phyloP scores from a whole-genome alignment of 2,888 invertebrate species.

The Leucophenga maculata region DNA sequence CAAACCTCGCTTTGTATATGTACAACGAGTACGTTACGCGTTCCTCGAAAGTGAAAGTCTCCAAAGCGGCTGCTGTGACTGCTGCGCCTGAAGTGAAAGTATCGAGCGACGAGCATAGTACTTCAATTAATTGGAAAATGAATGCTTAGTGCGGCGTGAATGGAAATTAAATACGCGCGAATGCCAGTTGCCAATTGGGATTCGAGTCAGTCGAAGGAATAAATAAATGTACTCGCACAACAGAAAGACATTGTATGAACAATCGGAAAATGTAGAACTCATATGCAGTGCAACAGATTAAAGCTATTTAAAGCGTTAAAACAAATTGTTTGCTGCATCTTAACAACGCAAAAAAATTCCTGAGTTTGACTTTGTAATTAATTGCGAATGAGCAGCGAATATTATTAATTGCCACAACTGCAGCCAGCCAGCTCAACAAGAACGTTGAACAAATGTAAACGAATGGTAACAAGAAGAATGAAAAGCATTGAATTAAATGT shows the following conservation, averaged over 20 bases:
- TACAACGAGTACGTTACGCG: background rate
- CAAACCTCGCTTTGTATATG: too few species aligned
- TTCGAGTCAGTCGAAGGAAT: too few species aligned
- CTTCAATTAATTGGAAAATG: slow-evolving; percentile 67
- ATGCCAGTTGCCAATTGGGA: background rate
- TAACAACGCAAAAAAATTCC: slow-evolving; percentile 32
- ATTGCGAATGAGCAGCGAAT: slow-evolving; percentile 69
- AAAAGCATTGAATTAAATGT: slow-evolving; percentile 40
- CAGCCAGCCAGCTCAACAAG: slow-evolving; percentile 43
- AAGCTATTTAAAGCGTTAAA: slow-evolving; percentile 4
- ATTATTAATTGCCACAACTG: slow-evolving; percentile 71
- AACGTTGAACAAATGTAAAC: background rate
- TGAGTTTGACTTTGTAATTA: slow-evolving; percentile 67
- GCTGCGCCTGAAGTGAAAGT: slow-evolving; percentile 57
- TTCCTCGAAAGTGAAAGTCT: slow-evolving; percentile 16
- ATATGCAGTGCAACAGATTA: background rate
- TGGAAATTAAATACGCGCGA: slow-evolving; percentile 21
- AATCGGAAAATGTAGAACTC: slow-evolving; percentile 4
- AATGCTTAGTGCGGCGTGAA: slow-evolving; percentile 44
- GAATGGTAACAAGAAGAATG: slow-evolving; percentile 4
- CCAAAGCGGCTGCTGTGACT: background rate
- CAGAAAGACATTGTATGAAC: too few species aligned
- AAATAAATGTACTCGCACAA: background rate
- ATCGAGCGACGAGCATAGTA: slow-evolving; percentile 43
- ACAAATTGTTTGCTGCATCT: slow-evolving; percentile 22